Percentiles rank a stretch among this genome's conserved stretches.
These are phyloP conservation scores for Drosophila mimica DNA, from an alignment of 2,888 invertebrate species.

Conservation along the genomic window DNA sequence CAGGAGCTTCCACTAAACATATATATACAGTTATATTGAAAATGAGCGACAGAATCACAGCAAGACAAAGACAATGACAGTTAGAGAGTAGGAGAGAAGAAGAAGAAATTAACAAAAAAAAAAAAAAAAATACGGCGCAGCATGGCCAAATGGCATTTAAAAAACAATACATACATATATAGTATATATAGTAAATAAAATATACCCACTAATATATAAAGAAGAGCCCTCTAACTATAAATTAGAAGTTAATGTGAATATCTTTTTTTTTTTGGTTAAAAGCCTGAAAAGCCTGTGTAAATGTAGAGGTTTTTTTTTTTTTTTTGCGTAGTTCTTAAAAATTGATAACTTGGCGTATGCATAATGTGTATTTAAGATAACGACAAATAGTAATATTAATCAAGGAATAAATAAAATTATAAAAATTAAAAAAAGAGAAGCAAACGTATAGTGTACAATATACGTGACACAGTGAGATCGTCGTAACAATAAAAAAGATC, in stretches of 20 bases:
- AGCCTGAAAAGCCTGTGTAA: constrained; percentile 39
- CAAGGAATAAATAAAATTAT: background rate
- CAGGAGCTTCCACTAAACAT: constrained; percentile 84
- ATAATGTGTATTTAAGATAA: constrained; percentile 42
- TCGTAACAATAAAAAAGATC: constrained; percentile 38
- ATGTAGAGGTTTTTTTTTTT: constrained; percentile 22
- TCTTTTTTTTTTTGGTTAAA: constrained; percentile 29
- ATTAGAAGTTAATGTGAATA: constrained; percentile 65
- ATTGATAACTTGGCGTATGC: constrained; percentile 19
- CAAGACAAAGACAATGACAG: background rate
- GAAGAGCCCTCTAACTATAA: constrained; percentile 46
- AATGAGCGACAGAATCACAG: constrained; percentile 19
- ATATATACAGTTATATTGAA: constrained; percentile 46
- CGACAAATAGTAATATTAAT: constrained; percentile 33
- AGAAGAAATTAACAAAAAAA: background rate
- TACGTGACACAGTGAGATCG: constrained; percentile 17
- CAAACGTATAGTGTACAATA: constrained; percentile 17
- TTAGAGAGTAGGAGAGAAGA: background rate
- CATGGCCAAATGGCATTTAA: constrained; percentile 45
- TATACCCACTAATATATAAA: constrained; percentile 30
- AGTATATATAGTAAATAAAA: constrained; percentile 17
- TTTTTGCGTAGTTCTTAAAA: constrained; percentile 27
- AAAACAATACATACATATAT: constrained; percentile 24
- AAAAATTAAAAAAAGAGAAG: background rate
- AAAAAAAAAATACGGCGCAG: constrained; percentile 10